Evolutionary conservation across 2,113 vertebrate species (phyloP).

Genomic region (Gasterosteus nipponicus): DNA sequence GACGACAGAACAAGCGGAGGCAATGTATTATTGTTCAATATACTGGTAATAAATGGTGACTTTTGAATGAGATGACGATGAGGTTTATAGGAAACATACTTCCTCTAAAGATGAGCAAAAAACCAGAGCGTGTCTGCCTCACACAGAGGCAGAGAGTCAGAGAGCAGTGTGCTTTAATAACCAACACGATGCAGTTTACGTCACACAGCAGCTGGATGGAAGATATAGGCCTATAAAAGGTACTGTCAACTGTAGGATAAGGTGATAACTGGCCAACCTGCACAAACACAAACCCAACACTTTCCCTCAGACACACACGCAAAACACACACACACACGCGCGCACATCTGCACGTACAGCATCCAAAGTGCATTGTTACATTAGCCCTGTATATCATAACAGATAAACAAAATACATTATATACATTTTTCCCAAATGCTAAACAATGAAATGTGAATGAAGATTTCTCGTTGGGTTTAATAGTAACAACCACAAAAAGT

Average conservation of each 20-base stretch:
- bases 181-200: constrained; percentile 44
- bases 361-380: constrained; percentile 79
- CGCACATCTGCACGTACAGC: constrained; percentile 30
- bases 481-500: constrained; percentile 31
- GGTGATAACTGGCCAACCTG: constrained; percentile 62
- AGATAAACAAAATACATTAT: constrained; percentile 62
- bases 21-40: constrained; percentile 29
- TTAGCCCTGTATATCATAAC: constrained; percentile 72
- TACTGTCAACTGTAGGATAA: constrained; percentile 39
- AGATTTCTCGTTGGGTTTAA: constrained; percentile 44
- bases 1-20: constrained; percentile 24
- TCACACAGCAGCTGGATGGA: constrained; percentile 30
- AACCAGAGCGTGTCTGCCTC: constrained; percentile 39
- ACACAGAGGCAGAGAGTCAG: constrained; percentile 41
- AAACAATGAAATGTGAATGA: constrained; percentile 45
- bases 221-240: constrained; percentile 22
- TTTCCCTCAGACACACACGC: constrained; percentile 12
- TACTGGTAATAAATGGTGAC: constrained; percentile 29
- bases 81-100: constrained; percentile 36
- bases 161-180: constrained; percentile 57
- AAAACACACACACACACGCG: background rate
- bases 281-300: constrained; percentile 42
- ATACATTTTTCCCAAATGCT: constrained; percentile 57
- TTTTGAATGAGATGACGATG: constrained; percentile 44
- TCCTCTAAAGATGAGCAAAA: constrained; percentile 28